Evolutionary conservation across 2,888 invertebrate genomes (phyloP), one percentile per base, ranked within the genome.

Genomic region (Oscheius onirici): DNA sequence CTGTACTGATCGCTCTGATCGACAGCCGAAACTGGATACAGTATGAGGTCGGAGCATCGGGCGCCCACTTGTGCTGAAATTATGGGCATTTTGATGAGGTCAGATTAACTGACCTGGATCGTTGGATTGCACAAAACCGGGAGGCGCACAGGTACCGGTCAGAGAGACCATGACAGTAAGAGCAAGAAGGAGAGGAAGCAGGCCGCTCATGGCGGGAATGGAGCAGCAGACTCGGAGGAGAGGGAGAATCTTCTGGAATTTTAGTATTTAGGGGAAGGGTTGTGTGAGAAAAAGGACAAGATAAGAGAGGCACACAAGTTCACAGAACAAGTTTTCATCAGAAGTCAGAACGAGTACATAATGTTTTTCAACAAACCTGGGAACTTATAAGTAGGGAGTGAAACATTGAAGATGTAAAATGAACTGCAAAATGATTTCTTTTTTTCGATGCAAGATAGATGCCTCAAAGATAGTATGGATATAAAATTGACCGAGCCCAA

Each of bases 1-100:
- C 86, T 77, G 75, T 86, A 86, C 63, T 86, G 86, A 79, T 86
- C 86, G 43, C 82, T 83, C 49, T 87, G 86, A 79, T 86, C 86
- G 8, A 86, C 86, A 8, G 86, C 86, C n/a, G 84, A 85, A 1
- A 86, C 85, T 8, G 86, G 86, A 69, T 86, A 86, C 28, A 86
- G 77, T 28, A 86, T 86, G 46, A 86, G 74, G 67, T 86, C 86
- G 34, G 86, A 85, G 68, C 86, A 86, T 15, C 86, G 76, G 20
- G 86, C 84, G 51, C 83, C 84, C 51, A 86, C 85, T 68, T 80
- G 82, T 24, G 85, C 84, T 84, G 63, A 71, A 80, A 75, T 24
- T 17, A 43, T 40, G 17, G 20, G 10, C n/a, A 22, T 22, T 51
- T 46, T 26, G 17, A 22, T 17, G n/a, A 8, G 51, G 22, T 40